Evolutionary conservation across 2,113 vertebrate genomes (phyloP), one percentile per base, ranked within the genome.

Genomic region (Sinosuthora webbiana): DNA sequence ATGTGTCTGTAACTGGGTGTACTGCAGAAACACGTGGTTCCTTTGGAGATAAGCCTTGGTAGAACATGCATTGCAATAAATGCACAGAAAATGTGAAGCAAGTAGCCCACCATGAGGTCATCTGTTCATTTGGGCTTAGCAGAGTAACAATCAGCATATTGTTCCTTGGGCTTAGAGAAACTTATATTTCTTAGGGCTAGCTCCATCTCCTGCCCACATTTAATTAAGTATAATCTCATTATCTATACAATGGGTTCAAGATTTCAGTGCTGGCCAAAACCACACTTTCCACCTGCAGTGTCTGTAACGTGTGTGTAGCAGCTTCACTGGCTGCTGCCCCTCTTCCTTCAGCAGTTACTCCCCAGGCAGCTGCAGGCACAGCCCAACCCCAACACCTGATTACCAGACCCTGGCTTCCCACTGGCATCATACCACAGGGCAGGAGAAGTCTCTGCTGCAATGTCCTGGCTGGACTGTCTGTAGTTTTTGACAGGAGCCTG

Each of bases 401-500:
- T 22, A 35, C 14, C 45, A 69, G 25, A 35, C 12, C 27, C 30
- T 22, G 39, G 21, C 30, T 23, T 82, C 23, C 42, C 7, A 3
- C 45, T 0, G 0, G 1, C 9, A 7, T 41, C 13, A 24, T 24
- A 37, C 9, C 15, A 2, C 13, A 30, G 18, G 47, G 33, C 39
- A 76, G 27, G 31, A 79, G 53, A 30, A 50, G 11, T 30, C 21
- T 83, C n/a, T 69, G 12, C 39, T 81, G 35, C 33, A 31, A 5
- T 42, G 59, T 7, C 31, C 35, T 19, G 47, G 20, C 37, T 67
- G 52, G 52, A 28, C 57, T 42, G 8, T 30, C 37, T 4, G 1
- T 6, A 11, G 15, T 31, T 78, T 85, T 76, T 68, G 62, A 28
- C 22, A 57, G 41, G 30, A 81, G 7, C 7, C 25, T 62, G 49